Percentiles rank a stretch among this genome's conserved stretches.
Conservation (phyloP, 1,140 invertebrate genomes). For the Brachionus koreanus region DNA sequence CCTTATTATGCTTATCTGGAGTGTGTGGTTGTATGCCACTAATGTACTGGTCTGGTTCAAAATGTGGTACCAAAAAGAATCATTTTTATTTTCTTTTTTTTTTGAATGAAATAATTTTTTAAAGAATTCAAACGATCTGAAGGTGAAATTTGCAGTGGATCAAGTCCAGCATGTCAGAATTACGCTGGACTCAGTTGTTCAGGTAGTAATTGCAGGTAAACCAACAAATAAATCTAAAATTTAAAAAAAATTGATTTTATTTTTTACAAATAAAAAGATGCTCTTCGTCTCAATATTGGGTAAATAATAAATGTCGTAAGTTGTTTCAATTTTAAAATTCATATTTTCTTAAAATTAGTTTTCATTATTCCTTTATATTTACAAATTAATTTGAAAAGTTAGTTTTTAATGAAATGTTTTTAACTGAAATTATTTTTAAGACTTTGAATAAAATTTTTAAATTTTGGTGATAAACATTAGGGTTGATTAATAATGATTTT, state of each 20-base stretch:
- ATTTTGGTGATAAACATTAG: no score
- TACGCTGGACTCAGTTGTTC: background rate
- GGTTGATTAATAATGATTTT: no score
- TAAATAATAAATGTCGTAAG: conserved; percentile 34
- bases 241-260: background rate
- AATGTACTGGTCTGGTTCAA: conserved; percentile 20
- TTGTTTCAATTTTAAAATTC: background rate
- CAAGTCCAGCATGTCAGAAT: conserved; percentile 14
- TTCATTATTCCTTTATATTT: no score
- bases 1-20: background rate
- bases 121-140: background rate
- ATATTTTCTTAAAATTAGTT: background rate
- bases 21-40: background rate
- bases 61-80: background rate
- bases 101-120: background rate
- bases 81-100: background rate
- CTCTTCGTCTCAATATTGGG: background rate
- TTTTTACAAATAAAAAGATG: background rate
- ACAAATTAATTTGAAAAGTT: no score
- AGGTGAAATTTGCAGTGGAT: background rate
- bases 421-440: no score
- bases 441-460: no score
- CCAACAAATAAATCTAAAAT: background rate
- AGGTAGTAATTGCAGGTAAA: background rate
- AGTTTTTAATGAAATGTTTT: no score